Evolutionary conservation across 2,888 invertebrate genomes (phyloP).

Genomic region (Chymomyza amoena): DNA sequence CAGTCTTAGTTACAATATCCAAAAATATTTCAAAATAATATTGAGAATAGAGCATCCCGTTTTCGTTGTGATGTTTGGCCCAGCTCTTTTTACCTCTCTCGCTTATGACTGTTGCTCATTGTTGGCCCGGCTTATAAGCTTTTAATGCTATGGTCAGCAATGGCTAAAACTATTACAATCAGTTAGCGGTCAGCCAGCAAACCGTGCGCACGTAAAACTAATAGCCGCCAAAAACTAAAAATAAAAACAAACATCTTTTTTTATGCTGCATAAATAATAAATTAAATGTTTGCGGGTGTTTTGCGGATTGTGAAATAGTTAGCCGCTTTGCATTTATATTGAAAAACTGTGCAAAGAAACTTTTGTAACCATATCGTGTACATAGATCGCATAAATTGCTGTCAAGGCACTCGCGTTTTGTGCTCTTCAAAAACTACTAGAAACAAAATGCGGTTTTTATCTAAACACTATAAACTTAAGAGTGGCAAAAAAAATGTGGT

Average conservation of each 20-base stretch:
- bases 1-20: no score
- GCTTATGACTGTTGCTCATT: background rate
- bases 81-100: background rate
- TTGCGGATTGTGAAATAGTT: constrained; percentile 44
- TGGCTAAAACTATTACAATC: constrained; percentile 28
- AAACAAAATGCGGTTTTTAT: constrained; percentile 60
- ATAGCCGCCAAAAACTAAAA: constrained; percentile 15
- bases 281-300: background rate
- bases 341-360: constrained; percentile 7
- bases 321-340: constrained; percentile 21
- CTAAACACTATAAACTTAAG: constrained; percentile 61
- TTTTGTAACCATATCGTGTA: background rate
- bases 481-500: constrained; percentile 55
- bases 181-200: constrained; percentile 62
- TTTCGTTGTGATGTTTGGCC: background rate
- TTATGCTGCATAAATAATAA: constrained; percentile 12
- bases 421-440: constrained; percentile 5
- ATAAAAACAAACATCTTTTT: constrained; percentile 25
- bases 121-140: constrained; percentile 31
- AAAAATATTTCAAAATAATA: background rate
- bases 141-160: constrained; percentile 22
- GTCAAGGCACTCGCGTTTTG: constrained; percentile 8
- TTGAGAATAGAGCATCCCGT: background rate
- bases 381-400: background rate
- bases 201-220: constrained; percentile 56